Evolutionary conservation across 1,140 invertebrate genomes (phyloP), one percentile per base, ranked within the genome.

Genomic region (Diorhabda sublineata): DNA sequence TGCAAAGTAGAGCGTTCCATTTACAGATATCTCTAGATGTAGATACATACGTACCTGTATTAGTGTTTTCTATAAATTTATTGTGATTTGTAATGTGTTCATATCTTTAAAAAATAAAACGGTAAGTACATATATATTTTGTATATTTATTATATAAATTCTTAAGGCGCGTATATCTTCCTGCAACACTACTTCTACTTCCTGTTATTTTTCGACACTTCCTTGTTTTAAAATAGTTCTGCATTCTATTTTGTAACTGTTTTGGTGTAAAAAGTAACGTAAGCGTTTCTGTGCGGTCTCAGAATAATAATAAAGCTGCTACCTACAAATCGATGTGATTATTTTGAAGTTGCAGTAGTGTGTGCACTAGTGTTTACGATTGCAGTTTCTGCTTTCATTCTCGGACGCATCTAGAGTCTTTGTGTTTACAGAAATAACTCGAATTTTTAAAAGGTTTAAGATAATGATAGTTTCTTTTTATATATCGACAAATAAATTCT

Each of bases 71-170:
- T 8, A 6, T n/a, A 52, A 52, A 6, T 52, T 52, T 52, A 52
- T 52, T 52, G 47, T 52, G 47, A 52, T 52, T 26, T 52, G n/a
- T 52, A 52, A 52, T 52, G 47, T 52, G 47, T 52, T 52, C 47
- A 52, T 52, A 52, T 8, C 6, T 52, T 52, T 8, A 52, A 52
- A 52, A 52, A 52, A 6, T 6, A 52, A 52, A 52, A 8, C n/a
- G 47, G 47, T 52, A 52, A 52, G 47, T 52, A 52, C 47, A 8
- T 2, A 6, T n/a, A 52, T 4, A 52, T 52, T 6, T 52, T 52
- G n/a, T 52, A 52, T 8, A 8, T 52, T 8, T 52, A 52, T n/a
- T 52, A 6, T 52, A 8, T 52, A n/a, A 8, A 52, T 52, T 52
- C 47, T 52, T 6, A 52, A 52, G 47, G 47, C 47, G 47, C 47